Evolutionary conservation across 2,797 vertebrate species (phyloP), one percentile per base, ranked within the genome.

Genomic region (Anisognathus igniventris): DNA sequence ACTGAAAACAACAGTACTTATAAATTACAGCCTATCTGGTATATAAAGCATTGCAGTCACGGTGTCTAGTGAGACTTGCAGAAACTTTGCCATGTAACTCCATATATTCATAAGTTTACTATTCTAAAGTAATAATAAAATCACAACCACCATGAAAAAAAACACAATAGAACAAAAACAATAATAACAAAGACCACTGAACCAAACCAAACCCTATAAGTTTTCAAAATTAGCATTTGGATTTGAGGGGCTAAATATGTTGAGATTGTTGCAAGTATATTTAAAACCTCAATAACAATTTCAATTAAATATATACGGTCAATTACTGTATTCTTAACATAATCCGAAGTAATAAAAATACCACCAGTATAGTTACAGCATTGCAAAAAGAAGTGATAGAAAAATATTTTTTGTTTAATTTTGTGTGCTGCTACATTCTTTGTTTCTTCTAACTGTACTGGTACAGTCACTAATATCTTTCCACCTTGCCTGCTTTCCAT

Each of bases 121-220:
- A 24, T 42, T 76, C 20, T 56, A 60, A 88, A 79, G 65, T 17
- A 60, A 47, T 15, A 84, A 81, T n/a, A 70, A 71, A 54, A 12
- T 9, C 1, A 47, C 7, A 25, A 13, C 6, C 0, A 19, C 8
- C 0, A 53, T 4, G 16, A 39, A 39, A 30, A 44, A 35, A 35
- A 6, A 4, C 19, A 18, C 19, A 66, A 44, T 1, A n/a, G 12
- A 58, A 44, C 6, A 50, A 74, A 20, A 73, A 6, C 9, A 65
- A 9, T 7, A 71, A 37, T 14, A 54, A 50, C 11, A 66, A 57
- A 58, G 21, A 27, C 27, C 22, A 31, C 42, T 10, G 9, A 15
- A 25, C 14, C 15, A 22, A 14, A 24, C 8, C 25, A 19, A 24
- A 28, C 4, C 7, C 5, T 13, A 6, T 7, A 67, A n/a, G 2